These are phyloP conservation scores for Columbina picui DNA, from an alignment of 2,113 vertebrate species.

Conservation along the genomic window DNA sequence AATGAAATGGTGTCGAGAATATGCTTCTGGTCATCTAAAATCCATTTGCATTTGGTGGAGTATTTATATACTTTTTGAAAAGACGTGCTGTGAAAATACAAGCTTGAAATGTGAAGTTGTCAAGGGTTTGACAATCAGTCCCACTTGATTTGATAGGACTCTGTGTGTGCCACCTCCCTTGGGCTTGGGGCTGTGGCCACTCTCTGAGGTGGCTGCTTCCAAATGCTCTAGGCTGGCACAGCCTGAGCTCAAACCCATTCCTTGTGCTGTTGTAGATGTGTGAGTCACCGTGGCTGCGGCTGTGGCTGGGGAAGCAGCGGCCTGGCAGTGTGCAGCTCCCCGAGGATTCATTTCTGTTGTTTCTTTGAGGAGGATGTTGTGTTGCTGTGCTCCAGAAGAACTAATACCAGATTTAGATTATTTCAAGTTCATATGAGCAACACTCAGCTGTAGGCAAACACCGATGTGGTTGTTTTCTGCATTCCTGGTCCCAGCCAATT, in stretches of 20 bases:
- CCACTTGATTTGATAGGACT: background rate
- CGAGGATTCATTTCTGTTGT: rapidly evolving
- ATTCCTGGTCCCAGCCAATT: background rate
- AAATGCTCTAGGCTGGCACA: background rate
- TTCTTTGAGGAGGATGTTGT: background rate
- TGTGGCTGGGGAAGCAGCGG: background rate
- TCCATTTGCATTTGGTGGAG: background rate
- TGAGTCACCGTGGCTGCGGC: background rate
- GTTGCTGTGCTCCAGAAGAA: background rate
- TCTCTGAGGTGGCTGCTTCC: background rate
- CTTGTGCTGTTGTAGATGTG: rapidly evolving
- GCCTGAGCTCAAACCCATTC: background rate
- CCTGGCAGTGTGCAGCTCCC: background rate
- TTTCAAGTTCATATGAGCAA: background rate
- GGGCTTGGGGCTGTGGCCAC: too few species aligned
- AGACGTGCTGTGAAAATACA: background rate
- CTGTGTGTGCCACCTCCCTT: background rate
- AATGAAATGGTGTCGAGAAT: background rate
- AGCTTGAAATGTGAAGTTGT: background rate
- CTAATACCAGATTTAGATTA: background rate
- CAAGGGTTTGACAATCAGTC: background rate
- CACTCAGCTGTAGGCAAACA: background rate
- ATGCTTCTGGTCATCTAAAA: background rate
- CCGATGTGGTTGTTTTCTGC: background rate
- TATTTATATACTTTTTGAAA: background rate